Base-by-base conservation (phyloP, 2,113 vertebrate genomes). In the Petromus typicus region DNA sequence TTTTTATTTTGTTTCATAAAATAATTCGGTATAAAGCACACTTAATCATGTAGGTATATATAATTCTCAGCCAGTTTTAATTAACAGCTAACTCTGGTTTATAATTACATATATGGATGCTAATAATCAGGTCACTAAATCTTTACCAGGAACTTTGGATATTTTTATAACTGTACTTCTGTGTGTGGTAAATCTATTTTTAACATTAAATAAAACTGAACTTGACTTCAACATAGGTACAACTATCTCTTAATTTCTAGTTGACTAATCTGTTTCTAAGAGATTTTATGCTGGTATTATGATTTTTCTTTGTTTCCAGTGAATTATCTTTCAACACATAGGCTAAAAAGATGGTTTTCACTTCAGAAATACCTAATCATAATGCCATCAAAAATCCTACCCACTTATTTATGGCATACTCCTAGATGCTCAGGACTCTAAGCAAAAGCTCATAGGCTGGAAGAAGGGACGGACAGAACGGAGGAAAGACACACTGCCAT, bases 81-180 rank as follows among this genome's bases (percentile, higher is more conserved):
- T 97, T 96, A 96, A 95, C 89, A 95, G 59, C 90, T 96, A 89
- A 81, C 51, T 34, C 37, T 93, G 30, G n/a, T 84, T 86, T 96
- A 78, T 95, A 96, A 96, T 96, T 94, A 66, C 37, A 89, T 69
- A 40, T 94, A 85, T 95, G 40, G 25, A 89, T 89, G 45, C 43
- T 48, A 86, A 93, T 67, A 96, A 96, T 92, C 88, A 95, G 51
- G 37, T 95, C 75, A 64, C 16, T 61, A 75, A 69, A 86, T 94
- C 54, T 90, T 92, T 90, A 95, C 95, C 20, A 90, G 64, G 4
- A 85, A 23, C 63, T 84, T 80, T 87, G 69, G 40, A 51, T 95
- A 91, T 75, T 75, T 69, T 96, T 43, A 30, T 86, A 86, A 83
- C 63, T 80, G 45, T 63, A 34, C n/a, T 67, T 75, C 12, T 79